Conservation (phyloP, 2,113 vertebrate species). For the Tyto alba region DNA sequence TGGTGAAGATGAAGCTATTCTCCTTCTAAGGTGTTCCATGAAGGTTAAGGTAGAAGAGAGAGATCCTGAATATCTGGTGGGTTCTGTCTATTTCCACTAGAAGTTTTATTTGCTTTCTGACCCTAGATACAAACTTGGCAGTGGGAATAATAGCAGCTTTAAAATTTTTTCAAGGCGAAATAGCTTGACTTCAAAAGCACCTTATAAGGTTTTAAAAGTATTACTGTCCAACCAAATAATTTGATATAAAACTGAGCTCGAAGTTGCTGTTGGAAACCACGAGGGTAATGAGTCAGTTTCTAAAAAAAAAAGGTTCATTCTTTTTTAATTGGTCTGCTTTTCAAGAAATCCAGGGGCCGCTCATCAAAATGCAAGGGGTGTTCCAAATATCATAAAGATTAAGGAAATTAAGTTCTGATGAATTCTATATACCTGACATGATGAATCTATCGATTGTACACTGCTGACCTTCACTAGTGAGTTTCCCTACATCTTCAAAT, state of each 20-base stretch:
- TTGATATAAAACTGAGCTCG: not conserved
- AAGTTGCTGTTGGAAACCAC: conserved; percentile 21
- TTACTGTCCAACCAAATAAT: conserved; percentile 37
- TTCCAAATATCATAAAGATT: conserved; percentile 23
- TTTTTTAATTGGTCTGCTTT: conserved; percentile 65
- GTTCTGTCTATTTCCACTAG: not conserved
- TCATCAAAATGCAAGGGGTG: conserved; percentile 36
- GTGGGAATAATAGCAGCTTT: not conserved
- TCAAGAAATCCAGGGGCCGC: not conserved
- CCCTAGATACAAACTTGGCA: not conserved
- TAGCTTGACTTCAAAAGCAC: conserved; percentile 5
- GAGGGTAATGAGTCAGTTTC: conserved; percentile 47
- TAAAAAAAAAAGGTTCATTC: conserved; percentile 43
- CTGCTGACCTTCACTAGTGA: not conserved
- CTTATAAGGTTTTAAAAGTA: conserved; percentile 21
- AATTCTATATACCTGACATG: not conserved
- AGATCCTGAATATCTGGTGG: not conserved
- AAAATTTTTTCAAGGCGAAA: not conserved
- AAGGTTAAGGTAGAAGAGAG: not conserved
- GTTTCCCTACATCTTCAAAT: not conserved
- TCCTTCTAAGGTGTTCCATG: not conserved
- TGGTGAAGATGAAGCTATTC: not conserved
- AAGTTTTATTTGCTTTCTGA: conserved; percentile 10
- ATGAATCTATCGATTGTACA: not conserved
- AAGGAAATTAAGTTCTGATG: not conserved